phyloP scores from a whole-genome alignment of 2,113 vertebrate species.

The Eublepharis macularius region DNA sequence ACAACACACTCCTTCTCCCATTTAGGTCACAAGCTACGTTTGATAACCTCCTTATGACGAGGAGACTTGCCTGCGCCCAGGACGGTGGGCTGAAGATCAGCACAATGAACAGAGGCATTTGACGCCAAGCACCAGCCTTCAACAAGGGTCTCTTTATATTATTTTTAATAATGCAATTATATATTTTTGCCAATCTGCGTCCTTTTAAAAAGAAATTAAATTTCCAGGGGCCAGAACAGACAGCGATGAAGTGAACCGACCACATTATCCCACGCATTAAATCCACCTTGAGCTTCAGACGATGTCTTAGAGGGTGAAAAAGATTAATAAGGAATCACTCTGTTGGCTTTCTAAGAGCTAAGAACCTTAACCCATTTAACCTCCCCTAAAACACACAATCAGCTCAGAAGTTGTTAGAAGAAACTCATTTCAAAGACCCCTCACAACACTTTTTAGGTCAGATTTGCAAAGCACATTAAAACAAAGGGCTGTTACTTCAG shows the following conservation, averaged over 20 bases:
- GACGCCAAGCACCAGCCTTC: constrained; percentile 11
- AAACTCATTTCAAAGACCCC: constrained; percentile 79
- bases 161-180: not conserved
- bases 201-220: constrained; percentile 32
- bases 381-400: constrained; percentile 80
- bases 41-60: constrained; percentile 42
- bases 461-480: constrained; percentile 73
- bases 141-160: constrained; percentile 26
- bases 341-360: constrained; percentile 88
- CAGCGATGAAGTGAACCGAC: constrained; percentile 74
- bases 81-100: not conserved
- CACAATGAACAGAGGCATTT: constrained; percentile 28
- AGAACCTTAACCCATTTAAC: constrained; percentile 94
- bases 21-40: constrained; percentile 57
- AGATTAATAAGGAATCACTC: constrained; percentile 93
- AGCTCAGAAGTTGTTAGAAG: constrained; percentile 76
- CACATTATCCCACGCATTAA: constrained; percentile 81
- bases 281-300: constrained; percentile 90
- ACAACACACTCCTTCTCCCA: constrained; percentile 53
- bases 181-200: constrained; percentile 65
- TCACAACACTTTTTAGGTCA: constrained; percentile 74
- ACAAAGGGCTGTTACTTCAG: constrained; percentile 70
- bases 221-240: constrained; percentile 43
- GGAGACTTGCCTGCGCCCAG: constrained; percentile 31
- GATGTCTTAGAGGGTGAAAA: constrained; percentile 89